Evolutionary conservation across 2,113 vertebrate species (phyloP), one percentile per base, ranked within the genome.

Genomic region (Sakesphorus luctuosus): DNA sequence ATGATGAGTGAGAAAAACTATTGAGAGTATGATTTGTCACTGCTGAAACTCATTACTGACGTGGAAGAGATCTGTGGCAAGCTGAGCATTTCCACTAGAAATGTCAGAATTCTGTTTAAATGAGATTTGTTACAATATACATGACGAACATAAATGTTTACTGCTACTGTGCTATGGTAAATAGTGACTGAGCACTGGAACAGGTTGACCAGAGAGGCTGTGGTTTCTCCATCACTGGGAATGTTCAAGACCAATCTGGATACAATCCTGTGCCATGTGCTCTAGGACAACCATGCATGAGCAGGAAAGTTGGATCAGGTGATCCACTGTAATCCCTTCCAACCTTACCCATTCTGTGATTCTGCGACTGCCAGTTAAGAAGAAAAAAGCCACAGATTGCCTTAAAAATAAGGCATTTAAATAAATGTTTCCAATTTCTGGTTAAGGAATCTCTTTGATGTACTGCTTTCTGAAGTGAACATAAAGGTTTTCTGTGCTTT

Each of bases 1-100:
- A 96, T 83, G 87, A 96, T 94, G 89, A 95, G 69, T 95, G 93
- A 91, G 85, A 87, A 75, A 89, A 96, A 26, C 7, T 13, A 9
- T 58, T 74, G 79, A 96, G 68, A 71, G 62, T 89, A 91, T 97
- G 6, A 94, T 61, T 96, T 93, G 68, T 84, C 87, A 94, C 65
- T 78, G 84, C 28, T 97, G 95, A 92, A 96, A 87, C 83, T 91
- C 90, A 55, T 68, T 85, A 88, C 65, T 62, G 43, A 66, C 91
- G 36, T 95, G 84, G 53, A 68, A 87, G 68, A 80, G 65, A 85
- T 87, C 36, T 47, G 31, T 56, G 89, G 76, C 80, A 52, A 90
- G 61, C 89, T 77, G 43, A 76, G 65, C 9, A 63, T n/a, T 58
- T 81, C 82, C 87, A 59, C 74, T 38, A 47, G 90, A 66, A 75